Base-by-base conservation (phyloP, 2,797 vertebrate species). In the Cichlasoma orientale region DNA sequence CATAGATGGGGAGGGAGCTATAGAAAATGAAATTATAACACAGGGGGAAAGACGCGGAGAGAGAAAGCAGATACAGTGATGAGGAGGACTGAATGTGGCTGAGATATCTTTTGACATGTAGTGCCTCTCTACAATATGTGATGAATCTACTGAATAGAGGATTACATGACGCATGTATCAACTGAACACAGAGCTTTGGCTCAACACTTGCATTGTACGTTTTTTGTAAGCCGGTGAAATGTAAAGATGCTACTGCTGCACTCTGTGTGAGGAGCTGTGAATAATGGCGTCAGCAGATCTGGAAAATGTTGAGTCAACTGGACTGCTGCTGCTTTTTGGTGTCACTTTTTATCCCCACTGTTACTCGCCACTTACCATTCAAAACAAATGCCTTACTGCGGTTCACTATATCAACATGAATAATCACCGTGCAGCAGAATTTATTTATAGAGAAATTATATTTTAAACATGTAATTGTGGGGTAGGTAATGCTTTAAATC, bases 1-100 rank as follows among this genome's bases (percentile, higher is more conserved):
- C 72, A 63, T 57, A 78, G 72, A 87, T 80, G 85, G 80, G 75
- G 56, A 85, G 56, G 75, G 75, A 86, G 86, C 71, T 78, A 58
- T 76, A 21, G 75, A 68, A 84, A 87, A 84, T 73, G 1, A 78
- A 85, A 86, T 82, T 55, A 79, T 88, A 56, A 77, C 36, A 66
- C 75, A 55, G 69, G 21, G 25, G 7, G 31, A 27, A 4, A 47
- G 41, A 54, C 74, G 14, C 31, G 59, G 38, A 5, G 52, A 74
- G 66, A 53, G 69, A 59, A 66, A 79, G 68, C 41, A 77, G 74
- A 63, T 13, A 8, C 75, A 19, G 77, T 86, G 74, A 90, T 82
- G 27, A 84, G 79, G 47, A 7, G 74, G 21, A 36, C 7, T 47
- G 38, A 31, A 59, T 73, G 33, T 50, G 76, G 25, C 36, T 33